phyloP scores from a whole-genome alignment of 1,140 invertebrate species.

The Drosophila baimaii region DNA sequence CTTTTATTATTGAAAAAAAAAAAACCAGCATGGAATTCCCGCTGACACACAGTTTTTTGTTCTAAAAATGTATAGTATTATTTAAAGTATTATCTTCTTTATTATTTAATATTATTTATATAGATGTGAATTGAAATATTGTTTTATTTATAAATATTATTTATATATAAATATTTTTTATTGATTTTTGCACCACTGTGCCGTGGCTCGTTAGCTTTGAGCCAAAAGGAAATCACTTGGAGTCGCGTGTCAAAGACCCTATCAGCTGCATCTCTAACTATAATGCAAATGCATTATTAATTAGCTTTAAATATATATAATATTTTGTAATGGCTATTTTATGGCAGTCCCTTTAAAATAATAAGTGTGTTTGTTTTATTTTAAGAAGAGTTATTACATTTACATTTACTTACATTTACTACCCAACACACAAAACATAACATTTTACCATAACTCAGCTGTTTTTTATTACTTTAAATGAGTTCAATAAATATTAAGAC shows the following conservation, averaged over 20 bases:
- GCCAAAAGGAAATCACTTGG: slow-evolving; percentile 7
- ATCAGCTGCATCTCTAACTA: slow-evolving; percentile 4
- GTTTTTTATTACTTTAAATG: neutral
- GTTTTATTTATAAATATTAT: neutral
- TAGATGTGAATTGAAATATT: too few species aligned
- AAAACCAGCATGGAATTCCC: too few species aligned
- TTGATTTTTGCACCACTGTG: neutral
- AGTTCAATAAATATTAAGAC: neutral
- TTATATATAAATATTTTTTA: neutral
- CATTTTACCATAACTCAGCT: neutral
- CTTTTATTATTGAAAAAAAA: too few species aligned
- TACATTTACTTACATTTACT: neutral
- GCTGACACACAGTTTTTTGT: too few species aligned
- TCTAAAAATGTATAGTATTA: too few species aligned
- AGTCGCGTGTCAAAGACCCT: slow-evolving; percentile 24
- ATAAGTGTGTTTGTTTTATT: too few species aligned
- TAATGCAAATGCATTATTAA: slow-evolving; percentile 34
- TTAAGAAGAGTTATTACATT: neutral
- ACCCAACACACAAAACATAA: too few species aligned
- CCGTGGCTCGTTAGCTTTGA: slow-evolving; percentile 20
- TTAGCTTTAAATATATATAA: slow-evolving; percentile 26
- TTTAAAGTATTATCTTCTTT: neutral
- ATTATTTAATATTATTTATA: neutral
- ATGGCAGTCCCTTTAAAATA: neutral
- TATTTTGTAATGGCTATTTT: neutral